Evolutionary conservation across 2,113 vertebrate genomes (phyloP).

Genomic region (Motacilla alba): DNA sequence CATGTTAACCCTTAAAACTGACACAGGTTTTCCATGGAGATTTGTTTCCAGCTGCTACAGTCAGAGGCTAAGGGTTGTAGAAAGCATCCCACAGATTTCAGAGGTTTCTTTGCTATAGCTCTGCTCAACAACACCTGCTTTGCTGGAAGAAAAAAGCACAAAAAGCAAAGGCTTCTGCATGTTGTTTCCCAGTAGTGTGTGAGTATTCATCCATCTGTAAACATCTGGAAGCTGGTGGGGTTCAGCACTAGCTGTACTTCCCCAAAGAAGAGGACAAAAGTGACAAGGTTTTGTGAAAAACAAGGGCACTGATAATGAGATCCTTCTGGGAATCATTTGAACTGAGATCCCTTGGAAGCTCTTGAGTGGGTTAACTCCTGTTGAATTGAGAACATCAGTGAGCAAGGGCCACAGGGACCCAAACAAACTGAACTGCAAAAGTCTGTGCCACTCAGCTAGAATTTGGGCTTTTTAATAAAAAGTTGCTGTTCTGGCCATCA

Average conservation of each 20-base stretch:
- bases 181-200: background rate
- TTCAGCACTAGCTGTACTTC: background rate
- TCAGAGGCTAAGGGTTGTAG: background rate
- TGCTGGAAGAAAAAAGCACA: background rate
- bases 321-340: background rate
- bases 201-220: background rate
- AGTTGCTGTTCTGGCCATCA: background rate
- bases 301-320: background rate
- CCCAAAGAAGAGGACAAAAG: background rate
- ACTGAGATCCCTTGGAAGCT: background rate
- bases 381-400: background rate
- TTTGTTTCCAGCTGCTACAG: background rate
- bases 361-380: background rate
- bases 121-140: background rate
- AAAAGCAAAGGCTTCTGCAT: background rate
- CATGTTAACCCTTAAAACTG: background rate
- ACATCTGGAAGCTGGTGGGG: background rate
- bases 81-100: background rate
- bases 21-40: background rate
- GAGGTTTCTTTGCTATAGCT: background rate
- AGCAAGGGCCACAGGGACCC: background rate
- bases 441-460: background rate
- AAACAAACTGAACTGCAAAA: background rate
- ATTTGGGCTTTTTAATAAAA: background rate
- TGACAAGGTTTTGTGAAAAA: background rate